These are phyloP conservation scores for Sipha maydis DNA, from an alignment of 2,888 invertebrate species.

Conservation along the genomic window DNA sequence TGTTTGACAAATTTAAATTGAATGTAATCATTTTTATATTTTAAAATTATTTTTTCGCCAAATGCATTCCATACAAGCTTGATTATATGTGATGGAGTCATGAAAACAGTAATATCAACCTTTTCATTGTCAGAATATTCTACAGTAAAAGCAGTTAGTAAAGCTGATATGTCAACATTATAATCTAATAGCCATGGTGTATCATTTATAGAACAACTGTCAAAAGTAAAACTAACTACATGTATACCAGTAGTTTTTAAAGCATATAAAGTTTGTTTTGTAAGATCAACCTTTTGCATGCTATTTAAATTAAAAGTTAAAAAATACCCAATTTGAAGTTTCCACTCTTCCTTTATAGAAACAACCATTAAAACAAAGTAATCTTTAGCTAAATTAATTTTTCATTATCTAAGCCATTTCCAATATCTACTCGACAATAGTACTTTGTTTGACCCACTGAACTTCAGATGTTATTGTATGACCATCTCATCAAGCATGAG, in stretches of 20 bases:
- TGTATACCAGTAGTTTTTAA: background rate
- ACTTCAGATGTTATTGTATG: conserved; percentile 7
- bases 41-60: background rate
- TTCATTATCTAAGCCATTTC: background rate
- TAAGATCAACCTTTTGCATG: background rate
- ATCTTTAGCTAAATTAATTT: conserved; percentile 4
- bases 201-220: background rate
- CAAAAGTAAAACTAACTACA: conserved; percentile 20
- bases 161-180: background rate
- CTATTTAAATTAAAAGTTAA: background rate
- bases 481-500: conserved; percentile 9
- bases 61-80: too few relatives aligned
- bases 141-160: background rate
- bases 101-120: background rate
- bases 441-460: background rate
- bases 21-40: background rate
- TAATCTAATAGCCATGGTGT: background rate
- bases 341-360: conserved; percentile 11
- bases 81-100: background rate
- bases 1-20: background rate
- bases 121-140: too few relatives aligned
- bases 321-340: conserved; percentile 27
- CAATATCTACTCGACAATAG: conserved; percentile 12
- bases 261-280: background rate
- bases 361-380: conserved; percentile 13